Percentiles rank a stretch among this genome's conserved stretches.
Evolutionary conservation across 1,140 invertebrate genomes (phyloP).

Genomic region (Lucilia cuprina): DNA sequence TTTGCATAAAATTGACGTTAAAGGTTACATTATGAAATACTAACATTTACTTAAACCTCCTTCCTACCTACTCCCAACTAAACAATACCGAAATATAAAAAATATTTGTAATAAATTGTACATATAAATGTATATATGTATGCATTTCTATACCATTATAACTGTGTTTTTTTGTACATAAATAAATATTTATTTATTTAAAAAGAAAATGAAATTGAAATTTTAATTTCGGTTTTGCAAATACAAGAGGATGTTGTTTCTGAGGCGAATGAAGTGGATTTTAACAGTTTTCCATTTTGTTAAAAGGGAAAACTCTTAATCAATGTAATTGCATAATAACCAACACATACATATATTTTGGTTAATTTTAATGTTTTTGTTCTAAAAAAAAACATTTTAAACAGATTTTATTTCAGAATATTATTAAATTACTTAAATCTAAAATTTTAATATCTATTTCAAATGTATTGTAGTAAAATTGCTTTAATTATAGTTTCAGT

Average conservation of each 20-base stretch:
- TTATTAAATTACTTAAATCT: no score
- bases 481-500: no score
- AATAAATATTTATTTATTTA: slow-evolving; percentile 1
- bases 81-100: neutral
- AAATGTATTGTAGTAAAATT: no score
- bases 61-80: neutral
- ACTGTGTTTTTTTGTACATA: neutral
- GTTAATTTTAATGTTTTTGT: neutral
- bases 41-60: slow-evolving; percentile 59
- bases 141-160: neutral
- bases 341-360: neutral
- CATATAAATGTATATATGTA: neutral
- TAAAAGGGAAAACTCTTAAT: neutral
- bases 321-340: slow-evolving; percentile 13
- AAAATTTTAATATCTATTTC: no score
- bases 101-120: neutral
- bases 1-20: slow-evolving; percentile 63
- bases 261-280: neutral
- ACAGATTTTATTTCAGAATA: neutral
- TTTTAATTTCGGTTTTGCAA: neutral
- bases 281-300: neutral
- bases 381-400: neutral
- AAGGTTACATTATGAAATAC: slow-evolving; percentile 56
- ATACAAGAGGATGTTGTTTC: no score
- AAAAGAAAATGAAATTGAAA: neutral